phyloP scores from a whole-genome alignment of 1,140 invertebrate species.

The Aradophagus sp. region DNA sequence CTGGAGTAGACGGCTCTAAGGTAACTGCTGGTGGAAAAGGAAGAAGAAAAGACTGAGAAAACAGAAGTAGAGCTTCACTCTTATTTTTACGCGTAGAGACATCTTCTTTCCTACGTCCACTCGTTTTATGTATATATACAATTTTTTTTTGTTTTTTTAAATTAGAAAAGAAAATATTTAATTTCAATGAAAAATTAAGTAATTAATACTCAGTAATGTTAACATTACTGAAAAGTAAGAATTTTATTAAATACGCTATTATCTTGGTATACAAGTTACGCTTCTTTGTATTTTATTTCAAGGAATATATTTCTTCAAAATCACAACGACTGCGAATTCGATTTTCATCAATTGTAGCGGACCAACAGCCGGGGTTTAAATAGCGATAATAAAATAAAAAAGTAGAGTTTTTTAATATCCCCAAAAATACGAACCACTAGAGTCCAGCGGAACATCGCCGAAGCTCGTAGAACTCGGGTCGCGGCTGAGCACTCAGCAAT shows the following conservation, averaged over 20 bases:
- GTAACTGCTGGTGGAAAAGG: conserved; percentile 26
- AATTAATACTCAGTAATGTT: too few species aligned
- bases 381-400: conserved; percentile 79
- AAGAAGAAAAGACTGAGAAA: conserved; percentile 32
- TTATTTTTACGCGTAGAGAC: conserved; percentile 28
- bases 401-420: conserved; percentile 60
- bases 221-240: too few species aligned
- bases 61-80: conserved; percentile 30
- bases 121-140: too few species aligned
- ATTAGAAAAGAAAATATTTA: too few species aligned
- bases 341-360: too few species aligned
- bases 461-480: conserved; percentile 29
- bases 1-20: conserved; percentile 48
- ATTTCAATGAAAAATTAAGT: too few species aligned
- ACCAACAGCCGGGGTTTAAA: conserved; percentile 10
- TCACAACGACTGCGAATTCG: too few species aligned
- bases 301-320: too few species aligned
- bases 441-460: conserved; percentile 43
- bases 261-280: too few species aligned
- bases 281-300: too few species aligned
- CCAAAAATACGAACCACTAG: conserved; percentile 47
- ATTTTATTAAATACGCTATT: too few species aligned
- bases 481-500: conserved; percentile 64
- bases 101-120: conserved; percentile 1
- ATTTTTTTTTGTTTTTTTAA: too few species aligned